A percentile compares a stretch with the other conserved stretches of the same genome.
Evolutionary conservation across 2,888 invertebrate genomes (phyloP).

Genomic region (Ypsolopha scabrella): DNA sequence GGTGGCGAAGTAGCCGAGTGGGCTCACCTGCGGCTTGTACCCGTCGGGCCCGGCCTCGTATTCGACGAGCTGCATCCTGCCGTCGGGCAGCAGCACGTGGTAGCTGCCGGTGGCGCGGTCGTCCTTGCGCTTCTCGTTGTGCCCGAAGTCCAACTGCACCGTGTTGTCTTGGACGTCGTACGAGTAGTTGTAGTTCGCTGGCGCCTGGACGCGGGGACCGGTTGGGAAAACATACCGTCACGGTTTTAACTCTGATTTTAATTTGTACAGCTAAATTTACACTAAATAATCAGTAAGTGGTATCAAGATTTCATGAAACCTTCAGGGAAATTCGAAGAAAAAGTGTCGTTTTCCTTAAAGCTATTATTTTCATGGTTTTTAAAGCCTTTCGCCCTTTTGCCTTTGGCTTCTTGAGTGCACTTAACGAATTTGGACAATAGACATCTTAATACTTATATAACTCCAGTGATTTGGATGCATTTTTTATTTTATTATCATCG

Average conservation of each 20-base stretch:
- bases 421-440: no score
- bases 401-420: no score
- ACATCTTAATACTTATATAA: no score
- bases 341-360: not conserved
- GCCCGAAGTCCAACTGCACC: constrained; percentile 72
- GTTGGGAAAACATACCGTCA: not conserved
- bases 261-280: not conserved
- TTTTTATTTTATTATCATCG: no score
- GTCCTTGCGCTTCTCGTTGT: constrained; percentile 74
- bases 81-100: constrained; percentile 74
- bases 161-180: constrained; percentile 73
- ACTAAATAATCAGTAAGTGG: not conserved
- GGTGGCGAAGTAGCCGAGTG: constrained; percentile 73
- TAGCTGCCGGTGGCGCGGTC: constrained; percentile 74
- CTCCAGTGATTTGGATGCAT: no score
- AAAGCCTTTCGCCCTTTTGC: no score
- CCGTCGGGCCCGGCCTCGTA: constrained; percentile 74
- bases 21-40: constrained; percentile 69
- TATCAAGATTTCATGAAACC: not conserved
- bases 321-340: not conserved
- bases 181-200: constrained; percentile 74
- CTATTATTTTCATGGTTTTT: no score
- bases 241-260: no score
- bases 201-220: constrained; percentile 42
- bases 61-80: constrained; percentile 73